phyloP scores from a whole-genome alignment of 2,888 invertebrate genomes.

The Blastobasis lacticolella region DNA sequence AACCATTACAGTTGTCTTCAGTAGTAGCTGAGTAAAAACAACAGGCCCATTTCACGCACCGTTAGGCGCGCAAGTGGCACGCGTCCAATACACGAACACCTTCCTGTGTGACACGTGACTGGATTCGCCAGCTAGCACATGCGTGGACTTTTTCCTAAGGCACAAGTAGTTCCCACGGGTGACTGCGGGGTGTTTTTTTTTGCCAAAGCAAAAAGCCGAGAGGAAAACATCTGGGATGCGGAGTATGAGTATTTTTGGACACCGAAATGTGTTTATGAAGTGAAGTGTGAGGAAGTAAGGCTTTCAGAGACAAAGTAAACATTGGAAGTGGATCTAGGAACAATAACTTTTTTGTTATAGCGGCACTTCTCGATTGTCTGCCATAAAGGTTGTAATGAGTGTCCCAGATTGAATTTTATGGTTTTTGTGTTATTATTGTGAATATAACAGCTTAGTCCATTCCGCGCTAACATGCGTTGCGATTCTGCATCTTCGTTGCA shows the following conservation, averaged over 20 bases:
- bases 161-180: conserved; percentile 51
- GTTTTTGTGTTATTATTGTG: too few relatives aligned
- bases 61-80: conserved; percentile 55
- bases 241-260: conserved; percentile 47
- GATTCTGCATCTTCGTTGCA: too few relatives aligned
- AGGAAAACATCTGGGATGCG: conserved; percentile 60
- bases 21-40: conserved; percentile 25
- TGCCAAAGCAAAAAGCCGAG: conserved; percentile 40
- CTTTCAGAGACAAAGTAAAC: background rate
- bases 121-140: conserved; percentile 46
- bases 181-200: conserved; percentile 45
- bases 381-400: too few relatives aligned
- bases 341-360: too few relatives aligned
- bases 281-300: conserved; percentile 41
- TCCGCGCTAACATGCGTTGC: too few relatives aligned
- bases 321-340: background rate
- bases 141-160: conserved; percentile 29
- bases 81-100: conserved; percentile 42
- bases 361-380: too few relatives aligned
- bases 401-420: too few relatives aligned
- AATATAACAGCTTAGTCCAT: too few relatives aligned
- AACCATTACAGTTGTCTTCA: too few relatives aligned
- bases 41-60: conserved; percentile 52
- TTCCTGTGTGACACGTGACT: conserved; percentile 62
- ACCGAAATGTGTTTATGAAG: conserved; percentile 39